These are phyloP conservation scores for Cetoscarus ocellatus DNA, from an alignment of 2,797 vertebrate species.

Conservation along the genomic window DNA sequence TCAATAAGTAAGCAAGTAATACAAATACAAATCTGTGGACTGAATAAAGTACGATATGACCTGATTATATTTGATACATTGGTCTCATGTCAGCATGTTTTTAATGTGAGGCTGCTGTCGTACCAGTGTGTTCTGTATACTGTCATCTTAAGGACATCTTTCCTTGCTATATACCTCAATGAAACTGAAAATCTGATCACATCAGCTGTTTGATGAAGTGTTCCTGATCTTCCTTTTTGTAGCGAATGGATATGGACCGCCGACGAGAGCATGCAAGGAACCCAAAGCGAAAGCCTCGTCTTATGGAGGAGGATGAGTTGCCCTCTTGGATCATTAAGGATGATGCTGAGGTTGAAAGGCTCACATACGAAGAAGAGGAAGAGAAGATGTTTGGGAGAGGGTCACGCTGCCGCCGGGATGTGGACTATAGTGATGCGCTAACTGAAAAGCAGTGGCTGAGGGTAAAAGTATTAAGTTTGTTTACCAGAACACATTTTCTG, in stretches of 20 bases:
- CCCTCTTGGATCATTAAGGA: constrained; percentile 99
- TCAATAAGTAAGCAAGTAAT: no score
- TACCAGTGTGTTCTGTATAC: not conserved
- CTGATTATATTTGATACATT: no score
- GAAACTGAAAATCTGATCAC: not conserved
- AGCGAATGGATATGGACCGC: constrained; percentile 98
- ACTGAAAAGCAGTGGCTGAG: constrained; percentile 98
- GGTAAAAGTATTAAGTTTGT: constrained; percentile 80
- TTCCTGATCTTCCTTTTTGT: not conserved
- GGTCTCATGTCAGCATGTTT: no score
- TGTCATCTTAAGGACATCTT: not conserved
- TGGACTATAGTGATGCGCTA: constrained; percentile 97
- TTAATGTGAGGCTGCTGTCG: not conserved
- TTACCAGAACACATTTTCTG: no score
- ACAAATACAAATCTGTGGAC: no score
- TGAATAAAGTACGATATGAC: no score
- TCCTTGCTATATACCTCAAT: not conserved
- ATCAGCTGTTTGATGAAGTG: not conserved
- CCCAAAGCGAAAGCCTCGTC: constrained; percentile 94
- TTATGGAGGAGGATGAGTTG: constrained; percentile 98
- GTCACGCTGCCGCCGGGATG: constrained; percentile 94
- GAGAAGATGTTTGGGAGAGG: constrained; percentile 97
- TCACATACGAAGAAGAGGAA: constrained; percentile 97
- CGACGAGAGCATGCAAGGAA: constrained; percentile 96
- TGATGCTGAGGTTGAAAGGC: constrained; percentile 95